phyloP scores from a whole-genome alignment of 2,888 invertebrate species.

The Oegoconia quadripuncta region DNA sequence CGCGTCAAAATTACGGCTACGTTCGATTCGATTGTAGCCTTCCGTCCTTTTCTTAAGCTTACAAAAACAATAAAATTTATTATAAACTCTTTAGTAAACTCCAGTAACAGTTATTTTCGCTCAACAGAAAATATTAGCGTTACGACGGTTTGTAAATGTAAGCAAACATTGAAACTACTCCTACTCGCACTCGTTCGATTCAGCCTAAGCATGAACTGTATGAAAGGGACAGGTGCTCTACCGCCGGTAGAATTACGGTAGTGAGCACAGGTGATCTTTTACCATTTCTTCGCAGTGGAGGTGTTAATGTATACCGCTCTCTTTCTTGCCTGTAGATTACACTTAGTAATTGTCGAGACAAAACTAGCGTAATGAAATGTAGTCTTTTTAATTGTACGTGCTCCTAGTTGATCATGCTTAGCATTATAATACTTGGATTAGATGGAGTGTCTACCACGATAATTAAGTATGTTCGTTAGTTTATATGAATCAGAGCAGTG shows the following conservation, averaged over 20 bases:
- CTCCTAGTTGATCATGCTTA: constrained; percentile 63
- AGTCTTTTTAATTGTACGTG: constrained; percentile 59
- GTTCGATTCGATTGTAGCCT: constrained; percentile 70
- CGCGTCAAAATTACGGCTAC: constrained; percentile 73
- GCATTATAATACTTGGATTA: constrained; percentile 59
- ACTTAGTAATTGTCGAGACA: constrained; percentile 37
- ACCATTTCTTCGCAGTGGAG: constrained; percentile 60
- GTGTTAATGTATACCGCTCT: constrained; percentile 64
- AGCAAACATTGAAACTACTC: constrained; percentile 59
- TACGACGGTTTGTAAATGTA: constrained; percentile 37
- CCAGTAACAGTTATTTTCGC: constrained; percentile 30
- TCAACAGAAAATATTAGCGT: constrained; percentile 12
- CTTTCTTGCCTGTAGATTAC: constrained; percentile 41
- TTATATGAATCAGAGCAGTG: constrained; percentile 28
- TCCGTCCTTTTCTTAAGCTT: constrained; percentile 65
- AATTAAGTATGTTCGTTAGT: constrained; percentile 48
- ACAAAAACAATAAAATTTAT: constrained; percentile 23
- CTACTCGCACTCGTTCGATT: constrained; percentile 77
- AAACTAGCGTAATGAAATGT: constrained; percentile 39
- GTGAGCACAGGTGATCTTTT: constrained; percentile 80
- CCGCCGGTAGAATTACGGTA: constrained; percentile 75
- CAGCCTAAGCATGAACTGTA: constrained; percentile 73
- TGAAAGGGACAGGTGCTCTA: constrained; percentile 78
- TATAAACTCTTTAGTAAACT: constrained; percentile 13
- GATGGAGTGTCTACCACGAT: constrained; percentile 46